phyloP scores from a whole-genome alignment of 2,113 vertebrate genomes.

The Anoplopoma fimbria region DNA sequence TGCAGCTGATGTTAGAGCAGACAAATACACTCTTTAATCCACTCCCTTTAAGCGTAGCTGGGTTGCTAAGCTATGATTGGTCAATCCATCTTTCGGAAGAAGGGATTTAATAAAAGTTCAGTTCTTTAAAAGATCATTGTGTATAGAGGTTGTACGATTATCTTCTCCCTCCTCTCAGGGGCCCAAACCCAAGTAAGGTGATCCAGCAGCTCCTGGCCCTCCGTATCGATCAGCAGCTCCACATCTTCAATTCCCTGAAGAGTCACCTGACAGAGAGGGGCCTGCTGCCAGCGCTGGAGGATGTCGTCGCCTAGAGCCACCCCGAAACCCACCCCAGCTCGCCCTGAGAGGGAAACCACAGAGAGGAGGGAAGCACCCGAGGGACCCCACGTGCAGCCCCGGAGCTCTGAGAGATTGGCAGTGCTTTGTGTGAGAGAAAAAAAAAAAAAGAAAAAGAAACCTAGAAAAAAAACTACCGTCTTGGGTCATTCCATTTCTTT shows the following conservation, averaged over 20 bases:
- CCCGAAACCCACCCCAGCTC: neutral
- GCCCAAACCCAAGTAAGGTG: slow-evolving; percentile 95
- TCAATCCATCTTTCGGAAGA: no score
- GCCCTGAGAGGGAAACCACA: slow-evolving; percentile 3
- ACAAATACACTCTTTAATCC: no score
- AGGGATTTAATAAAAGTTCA: neutral
- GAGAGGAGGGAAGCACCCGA: slow-evolving; percentile 17
- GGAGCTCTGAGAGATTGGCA: slow-evolving; percentile 33
- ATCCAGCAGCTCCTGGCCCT: slow-evolving; percentile 97
- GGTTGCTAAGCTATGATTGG: no score
- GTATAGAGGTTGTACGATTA: neutral
- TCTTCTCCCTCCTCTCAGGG: slow-evolving; percentile 79
- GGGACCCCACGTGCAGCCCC: slow-evolving; percentile 23
- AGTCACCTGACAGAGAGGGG: slow-evolving; percentile 92
- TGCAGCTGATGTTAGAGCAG: no score
- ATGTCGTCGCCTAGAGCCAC: slow-evolving; percentile 68
- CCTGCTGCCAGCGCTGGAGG: slow-evolving; percentile 84
- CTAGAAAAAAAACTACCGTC: slow-evolving; percentile 35
- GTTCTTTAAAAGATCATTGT: neutral
- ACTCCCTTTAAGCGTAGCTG: no score
- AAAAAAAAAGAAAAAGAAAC: neutral
- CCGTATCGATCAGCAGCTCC: slow-evolving; percentile 94
- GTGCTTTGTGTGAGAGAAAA: slow-evolving; percentile 31
- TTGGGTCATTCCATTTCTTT: slow-evolving; percentile 79
- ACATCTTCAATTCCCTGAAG: slow-evolving; percentile 96